phyloP scores from a whole-genome alignment of 2,113 vertebrate species.

The Plecotus auritus region DNA sequence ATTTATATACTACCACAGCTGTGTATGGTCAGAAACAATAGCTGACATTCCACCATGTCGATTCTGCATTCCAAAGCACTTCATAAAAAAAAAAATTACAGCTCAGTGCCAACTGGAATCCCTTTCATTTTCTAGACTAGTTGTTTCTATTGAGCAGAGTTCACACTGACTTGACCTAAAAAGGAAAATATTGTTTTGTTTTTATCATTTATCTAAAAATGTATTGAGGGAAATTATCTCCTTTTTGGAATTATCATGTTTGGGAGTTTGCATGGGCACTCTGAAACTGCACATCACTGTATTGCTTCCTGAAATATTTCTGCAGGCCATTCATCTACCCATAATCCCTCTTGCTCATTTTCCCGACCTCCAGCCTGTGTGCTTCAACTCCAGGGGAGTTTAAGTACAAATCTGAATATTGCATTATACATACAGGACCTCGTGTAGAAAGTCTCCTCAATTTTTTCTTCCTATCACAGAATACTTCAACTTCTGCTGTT shows the following conservation, averaged over 20 bases:
- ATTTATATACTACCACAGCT: constrained; percentile 48
- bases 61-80: constrained; percentile 25
- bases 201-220: neutral
- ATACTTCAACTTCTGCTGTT: neutral
- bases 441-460: neutral
- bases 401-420: constrained; percentile 11
- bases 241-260: neutral
- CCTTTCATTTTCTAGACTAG: neutral
- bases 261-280: neutral
- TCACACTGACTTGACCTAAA: neutral
- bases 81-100: constrained; percentile 19
- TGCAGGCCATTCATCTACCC: neutral
- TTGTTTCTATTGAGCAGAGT: neutral
- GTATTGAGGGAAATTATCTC: neutral
- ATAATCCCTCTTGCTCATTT: neutral
- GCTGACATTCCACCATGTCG: constrained; percentile 27
- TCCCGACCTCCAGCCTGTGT: neutral
- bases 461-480: neutral
- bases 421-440: neutral
- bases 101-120: neutral
- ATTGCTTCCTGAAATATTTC: neutral
- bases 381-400: neutral
- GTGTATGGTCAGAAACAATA: constrained; percentile 6
- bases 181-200: neutral
- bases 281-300: neutral